These are phyloP conservation scores for Cyprinella venusta DNA, from an alignment of 2,797 vertebrate species.

Conservation along the genomic window DNA sequence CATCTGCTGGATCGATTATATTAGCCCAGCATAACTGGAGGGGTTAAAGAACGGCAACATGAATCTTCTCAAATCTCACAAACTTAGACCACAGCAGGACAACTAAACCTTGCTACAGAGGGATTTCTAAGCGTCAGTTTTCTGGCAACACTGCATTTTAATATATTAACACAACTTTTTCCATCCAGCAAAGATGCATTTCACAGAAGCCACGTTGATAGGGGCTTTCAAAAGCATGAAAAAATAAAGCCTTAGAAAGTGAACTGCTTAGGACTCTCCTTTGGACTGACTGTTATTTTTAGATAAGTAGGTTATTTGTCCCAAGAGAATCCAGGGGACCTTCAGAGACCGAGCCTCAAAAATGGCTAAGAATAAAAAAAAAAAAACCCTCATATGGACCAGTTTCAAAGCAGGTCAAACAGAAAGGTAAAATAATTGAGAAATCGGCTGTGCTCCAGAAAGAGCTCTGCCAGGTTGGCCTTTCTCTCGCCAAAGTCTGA, in stretches of 20 bases:
- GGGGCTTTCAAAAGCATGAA: slow-evolving; percentile 47
- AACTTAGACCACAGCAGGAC: slow-evolving; percentile 35
- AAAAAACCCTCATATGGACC: slow-evolving; percentile 51
- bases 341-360: slow-evolving; percentile 60
- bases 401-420: slow-evolving; percentile 61
- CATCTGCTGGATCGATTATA: slow-evolving; percentile 35
- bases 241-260: slow-evolving; percentile 48
- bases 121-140: slow-evolving; percentile 34
- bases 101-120: slow-evolving; percentile 24
- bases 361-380: slow-evolving; percentile 47
- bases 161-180: slow-evolving; percentile 50
- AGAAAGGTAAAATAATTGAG: slow-evolving; percentile 56
- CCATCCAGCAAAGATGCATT: slow-evolving; percentile 49
- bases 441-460: slow-evolving; percentile 43
- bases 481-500: slow-evolving; percentile 27
- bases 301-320: slow-evolving; percentile 65
- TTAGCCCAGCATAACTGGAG: slow-evolving; percentile 2
- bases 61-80: slow-evolving; percentile 29
- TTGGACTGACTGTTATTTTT: slow-evolving; percentile 59
- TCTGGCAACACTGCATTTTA: slow-evolving; percentile 32
- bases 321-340: slow-evolving; percentile 58
- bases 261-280: slow-evolving; percentile 45
- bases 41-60: slow-evolving; percentile 17
- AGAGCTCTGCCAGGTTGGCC: slow-evolving; percentile 26
- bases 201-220: slow-evolving; percentile 48